Percentiles rank a stretch among this genome's conserved stretches.
Conservation (phyloP, 2,797 vertebrate genomes). For the Nothura maculosa region DNA sequence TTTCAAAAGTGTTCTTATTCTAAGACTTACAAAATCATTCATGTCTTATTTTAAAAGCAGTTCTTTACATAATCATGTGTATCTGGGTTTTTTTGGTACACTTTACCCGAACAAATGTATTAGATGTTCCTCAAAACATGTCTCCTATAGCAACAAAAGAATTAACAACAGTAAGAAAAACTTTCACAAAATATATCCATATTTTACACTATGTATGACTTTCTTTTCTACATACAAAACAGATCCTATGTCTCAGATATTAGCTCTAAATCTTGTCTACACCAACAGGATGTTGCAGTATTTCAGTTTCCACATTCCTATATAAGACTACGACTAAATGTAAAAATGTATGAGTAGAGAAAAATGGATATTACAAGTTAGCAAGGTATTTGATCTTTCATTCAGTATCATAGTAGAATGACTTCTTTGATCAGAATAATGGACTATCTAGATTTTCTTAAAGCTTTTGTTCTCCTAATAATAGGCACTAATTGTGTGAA, state of each 20-base stretch:
- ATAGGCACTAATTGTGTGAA: slow-evolving; percentile 28
- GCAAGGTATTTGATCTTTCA: not conserved
- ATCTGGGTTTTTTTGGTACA: not conserved
- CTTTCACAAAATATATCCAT: not conserved
- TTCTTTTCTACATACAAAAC: not conserved
- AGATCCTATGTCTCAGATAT: not conserved
- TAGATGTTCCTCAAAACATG: not conserved
- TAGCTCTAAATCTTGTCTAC: not conserved
- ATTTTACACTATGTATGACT: not conserved
- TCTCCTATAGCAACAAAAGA: not conserved
- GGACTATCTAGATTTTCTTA: slow-evolving; percentile 7
- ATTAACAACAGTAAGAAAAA: not conserved
- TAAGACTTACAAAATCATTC: not conserved
- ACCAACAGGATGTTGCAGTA: not conserved
- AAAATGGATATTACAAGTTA: not conserved
- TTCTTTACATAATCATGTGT: not conserved
- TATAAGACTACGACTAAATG: not conserved
- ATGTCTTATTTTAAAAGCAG: not conserved
- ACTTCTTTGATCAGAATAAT: not conserved
- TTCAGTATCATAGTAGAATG: not conserved
- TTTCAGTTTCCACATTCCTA: not conserved
- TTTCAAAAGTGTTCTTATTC: not conserved
- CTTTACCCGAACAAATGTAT: not conserved
- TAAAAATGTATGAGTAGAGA: not conserved
- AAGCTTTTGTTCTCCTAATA: slow-evolving; percentile 46